Evolutionary conservation across 2,113 vertebrate species (phyloP), one percentile per base, ranked within the genome.

Genomic region (Dromiciops gliroides): DNA sequence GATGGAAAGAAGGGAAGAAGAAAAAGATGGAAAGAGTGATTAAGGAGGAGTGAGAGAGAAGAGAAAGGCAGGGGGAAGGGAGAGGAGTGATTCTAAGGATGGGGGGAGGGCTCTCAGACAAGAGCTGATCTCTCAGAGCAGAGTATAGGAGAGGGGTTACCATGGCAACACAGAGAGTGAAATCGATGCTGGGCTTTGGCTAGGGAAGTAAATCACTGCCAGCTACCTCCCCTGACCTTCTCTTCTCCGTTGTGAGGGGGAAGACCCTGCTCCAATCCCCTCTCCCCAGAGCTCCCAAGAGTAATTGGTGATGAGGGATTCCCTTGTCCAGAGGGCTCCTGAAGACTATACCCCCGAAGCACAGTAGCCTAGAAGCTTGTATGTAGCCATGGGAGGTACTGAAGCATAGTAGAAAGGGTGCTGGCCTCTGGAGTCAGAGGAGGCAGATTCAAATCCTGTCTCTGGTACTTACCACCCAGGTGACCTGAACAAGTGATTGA

Each of bases 101-200:
- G 50, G 52, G 48, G 49, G 95, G 91, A 93, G 47, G 89, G 53
- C 91, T 92, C 26, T 0, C 51, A 51, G 94, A 51, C 28, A 88
- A 1, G 24, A 97, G 96, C 97, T 88, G 96, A 97, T 96, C 90
- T 95, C 67, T 92, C 95, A 67, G 92, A 92, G 91, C 51, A 92
- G 96, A 49, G 91, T 53, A 94, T 92, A 75, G 96, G 91, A 91
- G 96, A 98, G 94, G 24, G 25, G 97, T 98, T 98, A 47, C 98
- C 96, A 98, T 97, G 96, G 94, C 96, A 98, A 98, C 97, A 0
- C 48, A 3, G 92, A 94, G 94, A 96, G 91, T 91, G 52, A 95
- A 95, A 95, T 98, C 94, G 8, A 98, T 97, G 96, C 92, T 94
- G 31, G 89, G 94, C 6, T 11, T 47, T 89, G 94, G 93, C 90